phyloP scores from a whole-genome alignment of 2,113 vertebrate genomes.

The Herpetotheres cachinnans region DNA sequence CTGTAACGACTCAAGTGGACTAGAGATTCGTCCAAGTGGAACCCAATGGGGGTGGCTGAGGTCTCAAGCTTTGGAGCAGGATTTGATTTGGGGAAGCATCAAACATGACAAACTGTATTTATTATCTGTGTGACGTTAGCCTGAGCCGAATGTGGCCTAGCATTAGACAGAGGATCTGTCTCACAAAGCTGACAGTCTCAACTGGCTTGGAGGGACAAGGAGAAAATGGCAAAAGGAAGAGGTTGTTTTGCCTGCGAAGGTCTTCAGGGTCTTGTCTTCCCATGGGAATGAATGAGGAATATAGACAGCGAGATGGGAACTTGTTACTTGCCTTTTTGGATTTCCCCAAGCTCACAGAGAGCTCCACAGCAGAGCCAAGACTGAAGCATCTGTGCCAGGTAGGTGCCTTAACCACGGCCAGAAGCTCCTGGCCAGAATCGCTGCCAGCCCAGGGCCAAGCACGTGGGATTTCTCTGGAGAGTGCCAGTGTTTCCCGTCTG shows the following conservation, averaged over 20 bases:
- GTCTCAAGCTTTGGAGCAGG: neutral
- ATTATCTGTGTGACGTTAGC: neutral
- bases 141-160: neutral
- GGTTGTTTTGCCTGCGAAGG: neutral
- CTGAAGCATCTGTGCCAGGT: neutral
- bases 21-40: neutral
- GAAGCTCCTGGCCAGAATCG: neutral
- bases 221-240: neutral
- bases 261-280: neutral
- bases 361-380: neutral
- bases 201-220: neutral
- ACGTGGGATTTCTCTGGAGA: neutral
- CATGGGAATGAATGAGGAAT: neutral
- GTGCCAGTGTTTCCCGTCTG: neutral
- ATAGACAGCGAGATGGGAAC: neutral
- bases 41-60: neutral
- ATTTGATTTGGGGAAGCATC: neutral
- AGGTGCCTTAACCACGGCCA: neutral
- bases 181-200: neutral
- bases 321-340: neutral
- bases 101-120: neutral
- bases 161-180: neutral
- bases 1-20: neutral
- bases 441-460: neutral
- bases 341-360: neutral